Evolutionary conservation across 2,113 vertebrate genomes (phyloP), one percentile per base, ranked within the genome.

Genomic region (Limnothrissa miodon): DNA sequence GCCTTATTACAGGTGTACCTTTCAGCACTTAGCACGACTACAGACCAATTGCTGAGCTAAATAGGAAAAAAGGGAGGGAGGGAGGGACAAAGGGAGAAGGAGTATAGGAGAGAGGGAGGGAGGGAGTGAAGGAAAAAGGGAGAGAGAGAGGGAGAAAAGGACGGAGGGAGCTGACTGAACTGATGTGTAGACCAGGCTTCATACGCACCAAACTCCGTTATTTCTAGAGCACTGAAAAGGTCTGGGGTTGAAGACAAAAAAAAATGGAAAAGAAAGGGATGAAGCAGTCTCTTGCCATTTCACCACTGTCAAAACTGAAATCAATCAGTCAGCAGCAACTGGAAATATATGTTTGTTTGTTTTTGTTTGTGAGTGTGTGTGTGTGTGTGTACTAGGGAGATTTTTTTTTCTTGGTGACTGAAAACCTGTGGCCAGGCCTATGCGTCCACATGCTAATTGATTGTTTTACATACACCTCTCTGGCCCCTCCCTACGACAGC

Each of bases 401-500:
- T 36, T 74, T 33, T 74, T 36, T 74, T 33, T 11, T 36, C 66
- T 36, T 36, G 66, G 25, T 74, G 66, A 36, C 66, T 36, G 29
- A 39, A 36, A 33, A 74, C 66, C 66, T 74, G 66, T 74, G 25
- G 66, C 66, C 29, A 74, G 66, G 66, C 66, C 66, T 36, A 33
- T 74, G 10, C 17, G 66, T 70, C 25, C 66, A 70, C 66, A 70
- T 70, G 66, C 56, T 89, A 90, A 84, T 33, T 80, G 81, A 89
- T 87, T 85, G 84, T 90, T 89, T 86, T 87, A 80, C 87, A 84
- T 83, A 88, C 86, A 81, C 78, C 79, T 53, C 84, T 78, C 79
- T 78, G 11, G 70, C 17, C 70, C 74, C 56, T 2, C 83, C 78
- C 81, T 48, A 45, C 48, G 44, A 78, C 0, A 21, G 84, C 87